These are phyloP conservation scores for Hypsibius dujardini DNA, from an alignment of 1,140 invertebrate species.

Conservation along the genomic window DNA sequence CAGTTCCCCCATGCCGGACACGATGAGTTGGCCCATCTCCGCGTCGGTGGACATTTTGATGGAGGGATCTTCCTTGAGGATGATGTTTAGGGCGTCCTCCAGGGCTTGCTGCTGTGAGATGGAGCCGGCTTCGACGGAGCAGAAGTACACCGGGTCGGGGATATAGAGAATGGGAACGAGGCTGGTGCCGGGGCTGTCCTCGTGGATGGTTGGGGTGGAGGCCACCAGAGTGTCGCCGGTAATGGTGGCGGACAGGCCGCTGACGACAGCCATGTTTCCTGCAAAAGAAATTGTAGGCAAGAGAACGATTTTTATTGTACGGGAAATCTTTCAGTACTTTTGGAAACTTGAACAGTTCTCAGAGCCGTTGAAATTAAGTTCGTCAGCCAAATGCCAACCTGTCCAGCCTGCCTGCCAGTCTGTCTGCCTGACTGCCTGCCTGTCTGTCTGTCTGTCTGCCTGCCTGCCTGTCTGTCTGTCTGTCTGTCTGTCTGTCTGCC, in stretches of 20 bases:
- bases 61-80: conserved; percentile 84
- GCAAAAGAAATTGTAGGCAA: too few species aligned
- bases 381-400: too few species aligned
- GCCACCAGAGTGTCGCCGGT: conserved; percentile 69
- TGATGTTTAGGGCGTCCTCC: conserved; percentile 61
- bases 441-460: too few species aligned
- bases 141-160: conserved; percentile 89
- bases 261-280: conserved; percentile 65
- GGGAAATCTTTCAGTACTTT: too few species aligned
- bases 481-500: too few species aligned
- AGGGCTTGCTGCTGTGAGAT: conserved; percentile 51
- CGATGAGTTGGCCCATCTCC: conserved; percentile 66
- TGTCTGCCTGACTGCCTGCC: too few species aligned
- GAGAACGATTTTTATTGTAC: too few species aligned
- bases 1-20: conserved; percentile 60
- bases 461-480: too few species aligned
- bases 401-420: too few species aligned
- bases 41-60: conserved; percentile 52
- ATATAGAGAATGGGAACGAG: conserved; percentile 46
- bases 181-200: conserved; percentile 25
- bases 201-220: conserved; percentile 36
- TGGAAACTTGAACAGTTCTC: too few species aligned
- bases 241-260: conserved; percentile 58
- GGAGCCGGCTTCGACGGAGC: conserved; percentile 80
- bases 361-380: too few species aligned